Evolutionary conservation across 1,140 invertebrate species (phyloP).

Genomic region (Nephila pilipes): DNA sequence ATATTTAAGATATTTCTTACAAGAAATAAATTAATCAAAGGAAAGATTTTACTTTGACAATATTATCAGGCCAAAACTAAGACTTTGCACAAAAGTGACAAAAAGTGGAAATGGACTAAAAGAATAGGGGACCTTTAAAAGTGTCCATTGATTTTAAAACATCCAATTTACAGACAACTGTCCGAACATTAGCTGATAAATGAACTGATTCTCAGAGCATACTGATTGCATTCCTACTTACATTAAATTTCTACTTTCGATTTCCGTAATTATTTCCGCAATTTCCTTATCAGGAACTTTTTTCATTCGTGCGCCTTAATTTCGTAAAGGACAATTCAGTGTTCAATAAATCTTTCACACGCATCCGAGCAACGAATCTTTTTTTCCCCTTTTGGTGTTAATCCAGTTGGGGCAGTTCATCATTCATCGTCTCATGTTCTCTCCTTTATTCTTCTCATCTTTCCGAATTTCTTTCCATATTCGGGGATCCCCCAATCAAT

Average conservation of each 20-base stretch:
- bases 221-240: constrained; percentile 42
- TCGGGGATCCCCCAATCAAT: constrained; percentile 69
- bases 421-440: constrained; percentile 72
- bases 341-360: constrained; percentile 76
- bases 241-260: constrained; percentile 18
- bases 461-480: constrained; percentile 75
- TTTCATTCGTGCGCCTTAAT: constrained; percentile 51
- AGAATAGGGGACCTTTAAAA: not conserved
- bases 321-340: constrained; percentile 57
- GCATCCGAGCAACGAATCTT: constrained; percentile 55
- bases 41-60: not conserved
- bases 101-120: not conserved
- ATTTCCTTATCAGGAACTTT: constrained; percentile 56
- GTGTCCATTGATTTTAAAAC: not conserved
- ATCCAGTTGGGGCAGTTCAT: constrained; percentile 71
- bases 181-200: constrained; percentile 18
- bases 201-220: not conserved
- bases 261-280: constrained; percentile 39
- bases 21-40: not conserved
- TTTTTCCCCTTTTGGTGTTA: constrained; percentile 64
- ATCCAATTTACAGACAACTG: constrained; percentile 6
- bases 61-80: not conserved
- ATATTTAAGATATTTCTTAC: not conserved
- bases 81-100: not conserved
- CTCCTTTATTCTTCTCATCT: constrained; percentile 73